Base-by-base conservation (phyloP, 2,113 vertebrate species). In the Turnix velox region DNA sequence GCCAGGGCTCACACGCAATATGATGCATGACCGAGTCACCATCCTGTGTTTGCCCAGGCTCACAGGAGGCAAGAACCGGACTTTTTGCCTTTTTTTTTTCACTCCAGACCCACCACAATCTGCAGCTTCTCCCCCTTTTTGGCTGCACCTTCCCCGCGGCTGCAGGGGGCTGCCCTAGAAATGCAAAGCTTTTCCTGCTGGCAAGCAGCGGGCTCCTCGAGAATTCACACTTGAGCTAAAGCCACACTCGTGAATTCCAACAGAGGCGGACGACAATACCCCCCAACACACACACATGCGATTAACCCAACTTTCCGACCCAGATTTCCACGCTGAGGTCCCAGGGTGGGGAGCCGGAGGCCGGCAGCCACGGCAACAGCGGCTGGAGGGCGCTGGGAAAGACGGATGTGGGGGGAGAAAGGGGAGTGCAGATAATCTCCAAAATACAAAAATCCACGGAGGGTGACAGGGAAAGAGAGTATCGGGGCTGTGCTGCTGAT, bases 51-150 rank as follows among this genome's bases (percentile, higher is more conserved):
- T 30, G 5, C 40, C 61, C 46, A 42, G 43, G 49, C 65, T 33
- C 18, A 3, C 39, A 7, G 45, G 35, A 35, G 5, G 2, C 7
- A 19, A 48, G 18, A 15, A 6, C 4, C 0, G 9, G 27, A 8
- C 40, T 5, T 33, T 14, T 7, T 2, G 5, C 46, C 22, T 7
- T 40, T 25, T 7, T 40, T 59, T 46, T 43, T n/a, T 28, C 73
- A 8, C 37, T 77, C 46, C 63, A 17, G 27, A 12, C 0, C 28
- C 82, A 3, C 35, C 42, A 2, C n/a, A 9, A 5, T 13, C 52
- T 17, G 49, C 0, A 58, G 3, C 10, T 12, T 37, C 37, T 10
- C 54, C 49, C 33, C 12, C 5, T 22, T 33, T 24, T 17, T 10
- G 3, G 33, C 69, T 11, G 59, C 69, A 7, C 31, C 52, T 62